Conservation (phyloP, 2,888 invertebrate species). For the Drosophila merina region DNA sequence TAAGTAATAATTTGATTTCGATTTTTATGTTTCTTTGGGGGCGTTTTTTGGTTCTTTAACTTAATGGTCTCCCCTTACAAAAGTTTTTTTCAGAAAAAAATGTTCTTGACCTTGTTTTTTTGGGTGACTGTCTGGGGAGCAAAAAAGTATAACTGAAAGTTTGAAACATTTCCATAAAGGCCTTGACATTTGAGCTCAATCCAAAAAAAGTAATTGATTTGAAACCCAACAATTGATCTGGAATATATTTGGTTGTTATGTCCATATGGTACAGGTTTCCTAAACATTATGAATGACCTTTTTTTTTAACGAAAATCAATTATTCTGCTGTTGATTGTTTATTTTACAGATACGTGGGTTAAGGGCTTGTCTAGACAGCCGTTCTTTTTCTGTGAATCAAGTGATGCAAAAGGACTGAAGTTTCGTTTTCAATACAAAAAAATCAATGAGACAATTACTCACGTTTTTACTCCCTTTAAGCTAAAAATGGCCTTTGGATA, state of each 20-base stretch:
- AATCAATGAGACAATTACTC: neutral
- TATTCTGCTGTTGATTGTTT: neutral
- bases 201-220: neutral
- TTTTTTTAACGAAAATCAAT: slow-evolving; percentile 1
- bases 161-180: neutral
- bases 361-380: slow-evolving; percentile 11
- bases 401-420: neutral
- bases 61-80: neutral
- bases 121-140: neutral
- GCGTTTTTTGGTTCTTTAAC: slow-evolving; percentile 4
- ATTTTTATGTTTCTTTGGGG: slow-evolving; percentile 29
- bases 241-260: neutral
- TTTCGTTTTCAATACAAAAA: neutral
- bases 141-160: neutral
- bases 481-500: neutral
- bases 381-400: neutral
- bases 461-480: neutral
- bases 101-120: slow-evolving; percentile 1
- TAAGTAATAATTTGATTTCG: slow-evolving; percentile 73
- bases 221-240: slow-evolving; percentile 1
- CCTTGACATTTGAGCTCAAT: slow-evolving; percentile 1
- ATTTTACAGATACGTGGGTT: neutral
- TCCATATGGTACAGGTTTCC: slow-evolving; percentile 3
- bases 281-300: neutral
- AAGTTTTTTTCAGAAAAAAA: slow-evolving; percentile 1